Conservation (phyloP, 2,888 invertebrate species). For the Creontiades dilutus region DNA sequence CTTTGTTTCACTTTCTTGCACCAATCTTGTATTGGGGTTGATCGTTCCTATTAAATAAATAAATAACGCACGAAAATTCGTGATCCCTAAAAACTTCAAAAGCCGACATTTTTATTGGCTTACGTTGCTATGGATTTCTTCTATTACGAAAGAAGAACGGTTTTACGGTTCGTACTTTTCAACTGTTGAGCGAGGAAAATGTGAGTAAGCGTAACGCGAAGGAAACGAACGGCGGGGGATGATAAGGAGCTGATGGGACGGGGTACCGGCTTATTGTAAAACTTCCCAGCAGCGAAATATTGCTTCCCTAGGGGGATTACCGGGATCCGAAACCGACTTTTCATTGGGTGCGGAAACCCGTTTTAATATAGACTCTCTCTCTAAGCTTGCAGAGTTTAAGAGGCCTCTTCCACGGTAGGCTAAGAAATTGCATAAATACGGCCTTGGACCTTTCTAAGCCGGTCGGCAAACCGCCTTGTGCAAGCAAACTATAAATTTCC, state of each 20-base stretch:
- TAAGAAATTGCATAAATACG: conserved; percentile 69
- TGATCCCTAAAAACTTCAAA: too few species aligned
- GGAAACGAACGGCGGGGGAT: conserved; percentile 22
- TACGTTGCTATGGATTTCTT: too few species aligned
- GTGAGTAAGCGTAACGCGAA: not conserved
- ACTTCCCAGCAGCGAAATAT: conserved; percentile 59
- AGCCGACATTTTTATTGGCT: too few species aligned
- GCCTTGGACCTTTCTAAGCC: conserved; percentile 54
- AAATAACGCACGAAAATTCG: too few species aligned
- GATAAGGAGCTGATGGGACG: conserved; percentile 10
- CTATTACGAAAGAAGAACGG: not conserved
- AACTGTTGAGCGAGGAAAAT: conserved; percentile 28
- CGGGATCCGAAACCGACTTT: conserved; percentile 63
- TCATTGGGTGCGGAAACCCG: conserved; percentile 68
- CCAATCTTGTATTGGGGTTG: too few species aligned
- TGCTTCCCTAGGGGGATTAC: conserved; percentile 59
- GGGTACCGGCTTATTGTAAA: conserved; percentile 59
- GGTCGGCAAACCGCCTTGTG: conserved; percentile 43
- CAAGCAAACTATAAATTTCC: conserved; percentile 65
- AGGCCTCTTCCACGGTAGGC: conserved; percentile 24
- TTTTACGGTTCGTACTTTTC: not conserved
- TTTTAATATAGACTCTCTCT: conserved; percentile 62
- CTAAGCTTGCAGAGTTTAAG: conserved; percentile 61
- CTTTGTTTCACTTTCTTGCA: too few species aligned
- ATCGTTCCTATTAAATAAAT: too few species aligned